Base-by-base conservation (phyloP, 2,113 vertebrate species). In the Podarcis muralis region DNA sequence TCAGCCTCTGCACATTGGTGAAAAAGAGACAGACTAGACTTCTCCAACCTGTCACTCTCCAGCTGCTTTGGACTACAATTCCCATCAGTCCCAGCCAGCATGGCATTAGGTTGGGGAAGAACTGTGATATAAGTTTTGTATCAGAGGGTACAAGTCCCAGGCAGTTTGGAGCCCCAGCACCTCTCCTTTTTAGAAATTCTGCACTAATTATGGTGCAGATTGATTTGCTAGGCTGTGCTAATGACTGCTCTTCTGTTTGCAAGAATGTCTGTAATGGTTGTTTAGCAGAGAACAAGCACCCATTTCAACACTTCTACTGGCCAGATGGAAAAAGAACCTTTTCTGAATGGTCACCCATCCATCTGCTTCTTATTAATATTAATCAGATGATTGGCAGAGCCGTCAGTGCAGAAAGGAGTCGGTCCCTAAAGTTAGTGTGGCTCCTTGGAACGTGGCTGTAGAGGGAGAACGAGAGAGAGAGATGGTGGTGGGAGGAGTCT, bases 341-440 rank as follows among this genome's bases (percentile, higher is more conserved):
- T 77, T 86, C 25, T 86, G 59, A 59, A 68, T 25, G 32, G 62
- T 79, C 43, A 69, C 37, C 23, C 77, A 68, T 81, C 94, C 89
- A 95, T 89, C 91, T 95, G 93, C 84, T 91, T 87, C 89, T 91
- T 90, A 93, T 96, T 86, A 94, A 94, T 94, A 92, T 93, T 95
- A 94, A 95, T 74, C 65, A 74, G 85, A 18, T 71, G 11, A 53
- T 83, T 59, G 74, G 75, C 18, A 20, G 83, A 71, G 43, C 66
- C 72, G 43, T 81, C 53, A 74, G 85, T 88, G 48, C 87, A 59
- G 13, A n/a, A 40, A 43, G 57, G 72, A 30, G 32, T 53, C 13
- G 9, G 15, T 83, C 74, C 27, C 35, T 76, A 66, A 76, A 40
- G 71, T 62, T 25, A 5, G n/a, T 18, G 3, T 48, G 32, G 80